Conservation (phyloP, 2,888 invertebrate species). For the Coelopa pilipes region DNA sequence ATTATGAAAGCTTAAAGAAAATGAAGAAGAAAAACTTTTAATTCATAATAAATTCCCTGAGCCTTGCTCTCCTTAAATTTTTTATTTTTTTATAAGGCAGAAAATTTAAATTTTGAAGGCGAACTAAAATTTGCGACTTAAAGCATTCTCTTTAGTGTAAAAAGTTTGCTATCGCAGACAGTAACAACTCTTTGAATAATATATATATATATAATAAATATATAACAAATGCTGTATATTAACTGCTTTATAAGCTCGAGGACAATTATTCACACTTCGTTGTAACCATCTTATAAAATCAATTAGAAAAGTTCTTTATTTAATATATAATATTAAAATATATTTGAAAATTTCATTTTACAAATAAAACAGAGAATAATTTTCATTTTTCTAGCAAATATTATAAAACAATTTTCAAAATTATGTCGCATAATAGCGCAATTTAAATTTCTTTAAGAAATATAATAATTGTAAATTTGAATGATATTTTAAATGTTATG, state of each 20-base stretch:
- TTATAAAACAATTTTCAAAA: constrained; percentile 43
- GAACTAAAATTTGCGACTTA: not conserved
- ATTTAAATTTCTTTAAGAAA: constrained; percentile 66
- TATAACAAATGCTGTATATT: constrained; percentile 12
- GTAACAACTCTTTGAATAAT: constrained; percentile 21
- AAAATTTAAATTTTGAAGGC: not conserved
- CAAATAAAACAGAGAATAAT: constrained; percentile 23
- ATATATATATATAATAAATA: constrained; percentile 13
- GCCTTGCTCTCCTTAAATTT: constrained; percentile 5
- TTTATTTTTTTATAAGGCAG: constrained; percentile 26
- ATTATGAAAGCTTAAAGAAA: too few relatives aligned
- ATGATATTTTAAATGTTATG: constrained; percentile 41
- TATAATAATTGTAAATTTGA: constrained; percentile 56
- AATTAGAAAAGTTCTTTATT: constrained; percentile 32
- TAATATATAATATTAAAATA: constrained; percentile 56
- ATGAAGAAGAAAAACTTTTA: not conserved
- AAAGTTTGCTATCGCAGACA: constrained; percentile 5
- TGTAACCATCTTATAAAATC: not conserved
- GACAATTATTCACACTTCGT: not conserved
- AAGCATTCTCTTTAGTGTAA: not conserved
- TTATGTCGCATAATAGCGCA: constrained; percentile 64
- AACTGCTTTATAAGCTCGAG: constrained; percentile 2
- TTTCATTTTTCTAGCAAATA: constrained; percentile 14
- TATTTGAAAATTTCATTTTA: constrained; percentile 23
- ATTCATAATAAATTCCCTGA: constrained; percentile 9